Conservation (phyloP, 2,797 vertebrate genomes). For the Ceryle rudis region DNA sequence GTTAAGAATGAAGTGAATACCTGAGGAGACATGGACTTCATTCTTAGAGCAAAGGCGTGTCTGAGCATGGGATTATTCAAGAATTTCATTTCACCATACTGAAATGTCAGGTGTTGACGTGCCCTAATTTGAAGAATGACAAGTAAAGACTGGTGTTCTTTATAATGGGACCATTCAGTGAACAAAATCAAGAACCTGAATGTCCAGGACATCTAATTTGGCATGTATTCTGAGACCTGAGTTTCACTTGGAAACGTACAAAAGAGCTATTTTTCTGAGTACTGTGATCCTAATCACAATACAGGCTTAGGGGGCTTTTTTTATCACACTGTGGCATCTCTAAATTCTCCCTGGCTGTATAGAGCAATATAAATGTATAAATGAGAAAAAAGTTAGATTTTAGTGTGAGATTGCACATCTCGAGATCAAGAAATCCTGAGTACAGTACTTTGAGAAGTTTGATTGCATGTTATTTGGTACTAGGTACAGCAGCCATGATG, state of each 20-base stretch:
- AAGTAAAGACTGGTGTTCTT: background rate
- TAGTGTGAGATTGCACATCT: background rate
- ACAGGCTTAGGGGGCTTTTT: rapidly evolving
- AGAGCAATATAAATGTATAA: background rate
- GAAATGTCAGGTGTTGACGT: background rate
- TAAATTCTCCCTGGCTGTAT: background rate
- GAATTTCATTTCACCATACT: background rate
- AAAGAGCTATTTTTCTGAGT: background rate
- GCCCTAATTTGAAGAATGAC: background rate
- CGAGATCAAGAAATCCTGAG: background rate
- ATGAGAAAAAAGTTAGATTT: background rate
- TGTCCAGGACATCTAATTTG: background rate
- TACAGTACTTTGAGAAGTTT: background rate
- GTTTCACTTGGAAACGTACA: background rate
- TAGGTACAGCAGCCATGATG: background rate
- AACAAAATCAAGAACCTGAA: background rate
- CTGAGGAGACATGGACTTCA: background rate
- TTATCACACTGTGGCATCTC: background rate
- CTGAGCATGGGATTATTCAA: background rate
- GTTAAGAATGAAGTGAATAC: background rate
- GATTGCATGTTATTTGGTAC: background rate
- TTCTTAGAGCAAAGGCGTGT: background rate
- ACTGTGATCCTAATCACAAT: background rate
- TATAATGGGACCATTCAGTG: background rate
- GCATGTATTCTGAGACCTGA: background rate